These are phyloP conservation scores for Sebastes steindachneri DNA, from an alignment of 2,797 vertebrate genomes.

Conservation along the genomic window DNA sequence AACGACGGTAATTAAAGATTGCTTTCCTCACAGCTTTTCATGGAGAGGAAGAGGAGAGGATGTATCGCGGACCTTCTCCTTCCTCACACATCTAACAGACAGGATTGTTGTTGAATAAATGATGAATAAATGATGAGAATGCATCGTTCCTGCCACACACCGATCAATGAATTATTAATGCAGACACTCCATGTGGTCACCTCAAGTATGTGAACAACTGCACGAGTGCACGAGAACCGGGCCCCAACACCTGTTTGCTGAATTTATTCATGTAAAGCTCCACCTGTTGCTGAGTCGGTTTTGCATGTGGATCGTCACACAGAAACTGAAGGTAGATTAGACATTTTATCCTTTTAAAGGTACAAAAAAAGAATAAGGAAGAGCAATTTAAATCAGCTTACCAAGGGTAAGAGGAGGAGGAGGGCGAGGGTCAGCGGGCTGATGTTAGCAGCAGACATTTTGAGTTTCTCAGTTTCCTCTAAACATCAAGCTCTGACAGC, in stretches of 20 bases:
- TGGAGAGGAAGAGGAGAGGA: not conserved
- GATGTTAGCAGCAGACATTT: slow-evolving; percentile 45
- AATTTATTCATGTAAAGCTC: slow-evolving; percentile 30
- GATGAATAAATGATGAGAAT: slow-evolving; percentile 54
- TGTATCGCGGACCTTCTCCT: not conserved
- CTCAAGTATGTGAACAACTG: not conserved
- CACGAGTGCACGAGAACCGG: slow-evolving; percentile 2
- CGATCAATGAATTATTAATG: slow-evolving; percentile 55
- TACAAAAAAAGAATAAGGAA: not conserved
- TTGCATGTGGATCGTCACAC: not conserved
- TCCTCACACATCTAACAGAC: slow-evolving; percentile 11
- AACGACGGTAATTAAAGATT: not conserved
- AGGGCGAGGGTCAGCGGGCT: slow-evolving; percentile 17
- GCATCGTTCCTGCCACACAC: slow-evolving; percentile 19
- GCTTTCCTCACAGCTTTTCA: not conserved
- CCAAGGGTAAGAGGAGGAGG: slow-evolving; percentile 43
- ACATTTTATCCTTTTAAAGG: not conserved
- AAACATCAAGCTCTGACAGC: not conserved
- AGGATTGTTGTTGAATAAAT: slow-evolving; percentile 21
- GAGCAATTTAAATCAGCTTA: slow-evolving; percentile 16
- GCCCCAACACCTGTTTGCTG: not conserved
- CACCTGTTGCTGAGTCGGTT: slow-evolving; percentile 27
- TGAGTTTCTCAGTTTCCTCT: slow-evolving; percentile 26
- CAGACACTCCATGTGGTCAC: slow-evolving; percentile 12
- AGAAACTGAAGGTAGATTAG: not conserved